Evolutionary conservation across 92 coral and sea anemone species (phyloP).

Genomic region (Montipora capitata): DNA sequence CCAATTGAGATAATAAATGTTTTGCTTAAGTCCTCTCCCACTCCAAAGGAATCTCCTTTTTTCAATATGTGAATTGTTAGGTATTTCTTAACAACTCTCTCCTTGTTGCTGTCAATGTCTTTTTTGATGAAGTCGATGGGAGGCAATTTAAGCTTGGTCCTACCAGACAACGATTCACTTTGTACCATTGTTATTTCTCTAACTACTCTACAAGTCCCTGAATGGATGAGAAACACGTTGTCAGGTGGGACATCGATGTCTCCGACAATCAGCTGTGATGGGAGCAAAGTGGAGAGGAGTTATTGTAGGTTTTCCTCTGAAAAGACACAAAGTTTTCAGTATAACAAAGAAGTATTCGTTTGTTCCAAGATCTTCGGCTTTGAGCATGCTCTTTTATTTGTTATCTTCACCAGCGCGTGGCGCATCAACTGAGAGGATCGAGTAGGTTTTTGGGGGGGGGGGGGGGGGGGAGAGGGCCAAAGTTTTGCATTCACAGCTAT

Average conservation of each 20-base stretch:
- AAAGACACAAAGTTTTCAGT: not conserved
- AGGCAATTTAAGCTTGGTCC: conserved; percentile 78
- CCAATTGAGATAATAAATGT: conserved; percentile 91
- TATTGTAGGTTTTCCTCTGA: too few species aligned
- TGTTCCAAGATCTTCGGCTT: too few species aligned
- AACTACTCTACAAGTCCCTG: conserved; percentile 91
- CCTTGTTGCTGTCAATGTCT: conserved; percentile 6
- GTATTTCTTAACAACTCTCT: conserved; percentile 58
- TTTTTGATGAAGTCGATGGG: conserved; percentile 61
- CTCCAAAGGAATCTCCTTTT: conserved; percentile 92
- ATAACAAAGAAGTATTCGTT: too few species aligned
- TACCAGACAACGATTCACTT: conserved; percentile 78
- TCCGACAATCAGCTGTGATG: conserved; percentile 79
- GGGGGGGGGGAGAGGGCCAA: too few species aligned
- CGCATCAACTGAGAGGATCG: too few species aligned
- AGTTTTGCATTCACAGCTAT: too few species aligned
- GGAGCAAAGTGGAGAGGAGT: not conserved
- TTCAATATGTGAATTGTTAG: conserved; percentile 77
- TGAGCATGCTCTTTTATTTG: too few species aligned
- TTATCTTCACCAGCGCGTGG: too few species aligned
- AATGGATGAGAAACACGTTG: conserved; percentile 83
- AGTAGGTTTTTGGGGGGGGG: too few species aligned
- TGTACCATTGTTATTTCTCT: conserved; percentile 84
- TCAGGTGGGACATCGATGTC: conserved; percentile 71
- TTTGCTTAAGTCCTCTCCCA: conserved; percentile 91